These are phyloP conservation scores for Corythornis madagascariensis DNA, from an alignment of 2,113 vertebrate genomes.

Conservation along the genomic window DNA sequence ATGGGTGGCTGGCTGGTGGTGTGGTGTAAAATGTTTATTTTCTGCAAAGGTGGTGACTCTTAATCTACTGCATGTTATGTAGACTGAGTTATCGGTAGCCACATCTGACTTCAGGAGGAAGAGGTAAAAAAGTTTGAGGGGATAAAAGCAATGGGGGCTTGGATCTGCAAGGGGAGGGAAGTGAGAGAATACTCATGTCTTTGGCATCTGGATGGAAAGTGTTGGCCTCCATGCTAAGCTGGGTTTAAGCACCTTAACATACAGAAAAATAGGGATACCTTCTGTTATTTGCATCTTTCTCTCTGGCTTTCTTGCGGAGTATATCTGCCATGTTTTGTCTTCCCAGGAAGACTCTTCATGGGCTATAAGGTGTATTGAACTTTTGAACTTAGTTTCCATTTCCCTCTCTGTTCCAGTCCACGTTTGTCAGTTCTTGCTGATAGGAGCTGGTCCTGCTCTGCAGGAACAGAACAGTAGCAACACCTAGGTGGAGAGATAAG, in stretches of 20 bases:
- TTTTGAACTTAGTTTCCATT: not conserved
- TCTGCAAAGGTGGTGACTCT: not conserved
- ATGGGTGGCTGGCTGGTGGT: not conserved
- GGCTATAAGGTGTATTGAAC: not conserved
- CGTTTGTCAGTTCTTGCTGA: not conserved
- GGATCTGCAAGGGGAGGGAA: not conserved
- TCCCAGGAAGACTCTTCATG: not conserved
- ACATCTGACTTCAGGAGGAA: not conserved
- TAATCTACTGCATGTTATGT: not conserved
- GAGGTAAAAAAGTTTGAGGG: not conserved
- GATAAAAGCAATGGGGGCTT: not conserved
- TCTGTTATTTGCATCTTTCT: not conserved
- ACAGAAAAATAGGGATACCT: not conserved
- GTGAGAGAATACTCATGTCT: not conserved
- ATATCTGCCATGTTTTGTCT: not conserved
- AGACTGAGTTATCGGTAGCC: not conserved
- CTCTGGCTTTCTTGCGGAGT: not conserved
- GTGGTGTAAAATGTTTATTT: not conserved
- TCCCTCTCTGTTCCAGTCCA: not conserved
- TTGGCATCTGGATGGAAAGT: not conserved
- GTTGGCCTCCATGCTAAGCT: not conserved
- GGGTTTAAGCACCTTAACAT: not conserved
- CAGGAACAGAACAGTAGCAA: not conserved
- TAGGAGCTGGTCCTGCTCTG: not conserved
- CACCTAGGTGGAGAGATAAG: not conserved